These are phyloP conservation scores for Epizoanthus ramosus DNA, from an alignment of 92 coral and sea anemone species.

Conservation along the genomic window DNA sequence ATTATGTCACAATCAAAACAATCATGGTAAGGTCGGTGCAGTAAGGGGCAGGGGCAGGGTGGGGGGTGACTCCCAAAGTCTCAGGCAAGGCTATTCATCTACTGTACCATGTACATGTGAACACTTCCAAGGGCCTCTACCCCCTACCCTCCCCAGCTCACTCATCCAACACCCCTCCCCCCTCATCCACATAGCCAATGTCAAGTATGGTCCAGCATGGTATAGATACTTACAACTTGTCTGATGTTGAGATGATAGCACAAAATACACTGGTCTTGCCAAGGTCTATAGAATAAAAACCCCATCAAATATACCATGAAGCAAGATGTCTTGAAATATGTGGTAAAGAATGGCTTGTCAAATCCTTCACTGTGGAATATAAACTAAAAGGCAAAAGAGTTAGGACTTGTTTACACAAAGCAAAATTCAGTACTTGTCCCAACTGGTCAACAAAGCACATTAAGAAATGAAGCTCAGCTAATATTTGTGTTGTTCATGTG, in stretches of 20 bases:
- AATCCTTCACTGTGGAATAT: constrained; percentile 87
- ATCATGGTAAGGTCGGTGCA: no score
- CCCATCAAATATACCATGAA: constrained; percentile 83
- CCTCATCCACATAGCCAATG: no score
- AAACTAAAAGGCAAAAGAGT: constrained; percentile 61
- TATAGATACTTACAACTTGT: constrained; percentile 50
- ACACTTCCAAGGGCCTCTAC: no score
- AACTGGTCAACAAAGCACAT: neutral
- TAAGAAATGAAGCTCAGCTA: no score
- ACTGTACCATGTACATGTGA: no score
- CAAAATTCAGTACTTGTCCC: neutral
- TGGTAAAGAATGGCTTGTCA: constrained; percentile 94
- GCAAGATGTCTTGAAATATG: constrained; percentile 96
- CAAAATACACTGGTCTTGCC: constrained; percentile 62
- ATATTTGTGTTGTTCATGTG: no score
- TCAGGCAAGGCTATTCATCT: no score
- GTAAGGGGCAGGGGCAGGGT: no score
- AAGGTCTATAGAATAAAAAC: constrained; percentile 79
- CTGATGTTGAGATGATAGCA: constrained; percentile 28
- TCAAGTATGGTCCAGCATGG: no score
- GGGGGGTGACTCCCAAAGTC: no score
- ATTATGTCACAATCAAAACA: no score
- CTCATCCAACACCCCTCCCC: neutral
- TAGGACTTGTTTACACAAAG: neutral
- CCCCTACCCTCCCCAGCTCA: neutral